Base-by-base conservation (phyloP, 2,797 vertebrate species). In the Gambelia wislizenii region DNA sequence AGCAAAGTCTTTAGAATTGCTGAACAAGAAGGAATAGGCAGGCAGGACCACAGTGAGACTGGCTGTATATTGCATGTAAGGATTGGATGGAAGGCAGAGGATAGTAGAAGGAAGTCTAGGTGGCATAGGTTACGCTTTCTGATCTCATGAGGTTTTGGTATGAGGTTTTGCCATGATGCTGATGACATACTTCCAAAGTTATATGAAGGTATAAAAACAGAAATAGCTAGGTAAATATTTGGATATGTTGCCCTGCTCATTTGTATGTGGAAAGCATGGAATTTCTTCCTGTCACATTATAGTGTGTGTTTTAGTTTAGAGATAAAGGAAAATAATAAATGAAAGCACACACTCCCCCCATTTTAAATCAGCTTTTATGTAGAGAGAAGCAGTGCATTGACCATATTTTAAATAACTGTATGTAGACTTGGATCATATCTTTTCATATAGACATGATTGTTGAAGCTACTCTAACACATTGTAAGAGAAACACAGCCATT, bases 401-500 rank as follows among this genome's bases (percentile, higher is more conserved):
- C 10, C 36, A 61, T 61, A 59, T n/a, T n/a, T n/a, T n/a, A n/a
- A n/a, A n/a, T n/a, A n/a, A n/a, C n/a, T n/a, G n/a, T n/a, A n/a
- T n/a, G n/a, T n/a, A n/a, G 86, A 52, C 0, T 5, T 36, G 91
- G 49, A 76, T 76, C 30, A 1, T 3, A 82, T 75, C 56, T 87
- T 72, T 72, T 3, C 6, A n/a, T 90, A 72, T 92, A 69, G 33
- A 72, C 22, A 9, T 42, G n/a, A 22, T n/a, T 69, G 22, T 69
- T 83, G 61, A 69, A 78, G 27, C 27, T 22, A 39, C 25, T 2
- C 44, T 64, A 16, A 33, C 59, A 61, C 27, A 39, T 81, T 47
- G 30, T n/a, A 88, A 56, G 78, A 61, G 56, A 70, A 75, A 20
- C 12, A 85, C 54, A 89, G 56, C 39, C 84, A 39, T 80, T 90